Evolutionary conservation across 2,797 vertebrate genomes (phyloP).

Genomic region (Octomys mimax): DNA sequence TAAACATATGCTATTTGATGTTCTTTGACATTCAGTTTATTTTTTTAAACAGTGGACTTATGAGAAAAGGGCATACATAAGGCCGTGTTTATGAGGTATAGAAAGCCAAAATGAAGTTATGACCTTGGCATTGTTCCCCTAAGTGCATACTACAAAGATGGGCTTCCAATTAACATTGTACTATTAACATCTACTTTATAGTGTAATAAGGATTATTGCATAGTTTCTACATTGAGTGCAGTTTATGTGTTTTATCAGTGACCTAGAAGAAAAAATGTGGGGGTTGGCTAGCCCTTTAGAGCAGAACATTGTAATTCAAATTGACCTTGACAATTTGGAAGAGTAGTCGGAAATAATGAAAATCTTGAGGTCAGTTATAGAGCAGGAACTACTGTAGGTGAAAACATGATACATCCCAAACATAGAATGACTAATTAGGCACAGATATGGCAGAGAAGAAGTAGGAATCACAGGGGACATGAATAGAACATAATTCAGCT

Average conservation of each 20-base stretch:
- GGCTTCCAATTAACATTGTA: conserved; percentile 31
- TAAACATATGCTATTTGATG: conserved; percentile 6
- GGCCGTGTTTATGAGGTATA: background rate
- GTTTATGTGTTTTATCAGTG: conserved; percentile 59
- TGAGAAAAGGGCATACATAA: conserved; percentile 26
- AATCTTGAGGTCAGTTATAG: conserved; percentile 66
- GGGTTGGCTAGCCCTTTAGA: conserved; percentile 17
- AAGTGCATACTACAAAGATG: background rate
- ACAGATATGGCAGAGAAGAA: background rate
- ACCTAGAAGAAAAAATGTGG: conserved; percentile 62
- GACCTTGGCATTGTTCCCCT: conserved; percentile 22
- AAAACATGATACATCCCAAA: conserved; percentile 32
- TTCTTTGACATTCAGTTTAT: conserved; percentile 51
- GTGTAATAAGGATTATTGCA: background rate
- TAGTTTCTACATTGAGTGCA: background rate
- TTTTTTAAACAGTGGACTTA: conserved; percentile 50
- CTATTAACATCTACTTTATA: background rate
- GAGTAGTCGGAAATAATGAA: conserved; percentile 63
- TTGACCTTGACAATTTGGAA: conserved; percentile 70
- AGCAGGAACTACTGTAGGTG: conserved; percentile 40
- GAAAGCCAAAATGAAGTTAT: background rate
- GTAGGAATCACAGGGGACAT: conserved; percentile 46
- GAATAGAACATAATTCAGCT: conserved; percentile 57
- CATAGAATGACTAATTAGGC: conserved; percentile 52
- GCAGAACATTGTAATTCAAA: conserved; percentile 66